Percentiles rank a stretch among this genome's conserved stretches.
Evolutionary conservation across 2,888 invertebrate genomes (phyloP).

Genomic region (Leuctra nigra): DNA sequence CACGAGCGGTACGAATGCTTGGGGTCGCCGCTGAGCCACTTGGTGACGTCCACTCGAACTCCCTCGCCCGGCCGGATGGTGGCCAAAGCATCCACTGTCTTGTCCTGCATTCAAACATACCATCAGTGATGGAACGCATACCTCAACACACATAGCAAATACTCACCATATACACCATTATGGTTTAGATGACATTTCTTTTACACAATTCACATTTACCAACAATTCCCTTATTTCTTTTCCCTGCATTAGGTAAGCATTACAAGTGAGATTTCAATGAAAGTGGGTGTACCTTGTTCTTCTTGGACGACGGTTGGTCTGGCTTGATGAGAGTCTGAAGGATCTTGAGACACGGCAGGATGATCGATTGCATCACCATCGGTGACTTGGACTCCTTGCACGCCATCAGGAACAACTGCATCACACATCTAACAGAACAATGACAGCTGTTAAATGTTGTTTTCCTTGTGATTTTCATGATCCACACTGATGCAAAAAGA

Average conservation of each 20-base stretch:
- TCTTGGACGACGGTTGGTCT: constrained; percentile 47
- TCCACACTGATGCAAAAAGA: no score
- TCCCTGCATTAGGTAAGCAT: no score
- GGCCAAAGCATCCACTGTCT: constrained; percentile 46
- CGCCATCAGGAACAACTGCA: constrained; percentile 78
- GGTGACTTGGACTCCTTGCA: constrained; percentile 71
- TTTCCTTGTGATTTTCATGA: no score
- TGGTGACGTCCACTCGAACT: constrained; percentile 62
- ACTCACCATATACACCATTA: no score
- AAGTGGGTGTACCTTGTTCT: constrained; percentile 41
- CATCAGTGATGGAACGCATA: no score
- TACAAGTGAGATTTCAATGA: no score
- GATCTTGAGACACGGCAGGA: constrained; percentile 88
- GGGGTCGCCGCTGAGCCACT: constrained; percentile 66
- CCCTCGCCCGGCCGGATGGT: constrained; percentile 51
- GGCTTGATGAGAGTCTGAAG: constrained; percentile 76
- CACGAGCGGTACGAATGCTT: constrained; percentile 65
- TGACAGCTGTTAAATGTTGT: no score
- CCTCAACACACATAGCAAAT: no score
- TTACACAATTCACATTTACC: no score
- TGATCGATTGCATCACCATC: constrained; percentile 83
- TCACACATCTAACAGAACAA: constrained; percentile 60
- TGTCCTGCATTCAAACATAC: constrained; percentile 36
- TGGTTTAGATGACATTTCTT: no score
- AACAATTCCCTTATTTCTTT: no score